Percentiles rank a stretch among this genome's conserved stretches.
These are phyloP conservation scores for Isichthys henryi DNA, from an alignment of 2,113 vertebrate genomes.

Conservation along the genomic window DNA sequence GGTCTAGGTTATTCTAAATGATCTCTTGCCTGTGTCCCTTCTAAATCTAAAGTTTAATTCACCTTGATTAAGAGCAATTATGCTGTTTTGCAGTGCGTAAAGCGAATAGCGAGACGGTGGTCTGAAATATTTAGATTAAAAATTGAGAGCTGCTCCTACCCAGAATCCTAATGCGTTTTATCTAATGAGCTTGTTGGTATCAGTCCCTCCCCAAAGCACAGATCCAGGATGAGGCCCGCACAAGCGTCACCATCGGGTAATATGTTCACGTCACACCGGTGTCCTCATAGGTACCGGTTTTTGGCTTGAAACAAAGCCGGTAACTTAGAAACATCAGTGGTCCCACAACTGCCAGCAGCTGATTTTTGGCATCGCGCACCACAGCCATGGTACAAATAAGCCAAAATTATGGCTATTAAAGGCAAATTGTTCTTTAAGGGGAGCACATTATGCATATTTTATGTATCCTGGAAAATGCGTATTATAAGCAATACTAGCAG, in stretches of 20 bases:
- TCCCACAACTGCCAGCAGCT: not conserved
- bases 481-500: not conserved
- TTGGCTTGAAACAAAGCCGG: not conserved
- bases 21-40: conserved; percentile 49
- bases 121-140: conserved; percentile 56
- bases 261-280: not conserved
- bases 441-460: not conserved
- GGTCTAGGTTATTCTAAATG: conserved; percentile 59
- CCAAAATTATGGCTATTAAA: not conserved
- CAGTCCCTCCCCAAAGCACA: conserved; percentile 17
- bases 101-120: conserved; percentile 52
- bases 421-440: not conserved
- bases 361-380: not conserved
- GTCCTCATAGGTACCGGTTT: not conserved
- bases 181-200: conserved; percentile 44
- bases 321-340: not conserved
- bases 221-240: not conserved
- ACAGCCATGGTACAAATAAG: not conserved
- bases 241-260: not conserved
- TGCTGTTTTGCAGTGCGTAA: conserved; percentile 57
- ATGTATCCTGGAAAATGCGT: not conserved
- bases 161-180: conserved; percentile 55
- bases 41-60: conserved; percentile 64
- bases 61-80: conserved; percentile 69
- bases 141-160: conserved; percentile 45